Base-by-base conservation (phyloP, 2,888 invertebrate species). In the Epinotia brunnichana region DNA sequence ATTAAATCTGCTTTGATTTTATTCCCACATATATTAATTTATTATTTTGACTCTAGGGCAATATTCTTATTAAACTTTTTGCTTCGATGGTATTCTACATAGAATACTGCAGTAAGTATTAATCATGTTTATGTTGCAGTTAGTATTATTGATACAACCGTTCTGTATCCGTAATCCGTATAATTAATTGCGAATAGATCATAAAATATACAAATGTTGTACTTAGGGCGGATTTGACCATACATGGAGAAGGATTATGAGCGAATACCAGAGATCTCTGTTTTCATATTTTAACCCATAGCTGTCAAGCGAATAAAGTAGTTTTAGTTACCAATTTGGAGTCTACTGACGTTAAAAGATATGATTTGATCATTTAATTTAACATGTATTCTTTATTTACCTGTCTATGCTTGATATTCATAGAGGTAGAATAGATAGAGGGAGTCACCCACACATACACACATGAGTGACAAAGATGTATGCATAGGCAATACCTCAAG, bases 51-150 rank as follows among this genome's bases (percentile, higher is more conserved):
- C 5, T 29, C 1, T 35, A 35, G 9, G 35, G 9, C 35, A 35
- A 35, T 35, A 35, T 35, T 35, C 2, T 35, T 35, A 35, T 35
- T 35, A 35, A 35, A 35, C 7, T 2, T 7, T 7, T 9, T 39
- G 56, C 19, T 56, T 3, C 21, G 54, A 44, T 66, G 11, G 56
- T 41, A 7, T 19, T 66, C 24, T 54, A 21, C 41, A 35, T 5
- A 54, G n/a, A 51, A 19, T 54, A 19, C 1, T 17, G 11, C n/a
- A 48, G 17, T 29, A 35, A 19, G 15, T 41, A 54, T 3, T 17
- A 9, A 29, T n/a, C n/a, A 39, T 41, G 44, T 39, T 57, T 7
- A n/a, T 67, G 29, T 17, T 35, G 44, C 61, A 48, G 57, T 70
- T 51, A 64, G 51, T 57, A 48, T 63, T 70, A 41, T 70, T 19